These are phyloP conservation scores for Pocota personata DNA, from an alignment of 2,888 invertebrate genomes.

Conservation along the genomic window DNA sequence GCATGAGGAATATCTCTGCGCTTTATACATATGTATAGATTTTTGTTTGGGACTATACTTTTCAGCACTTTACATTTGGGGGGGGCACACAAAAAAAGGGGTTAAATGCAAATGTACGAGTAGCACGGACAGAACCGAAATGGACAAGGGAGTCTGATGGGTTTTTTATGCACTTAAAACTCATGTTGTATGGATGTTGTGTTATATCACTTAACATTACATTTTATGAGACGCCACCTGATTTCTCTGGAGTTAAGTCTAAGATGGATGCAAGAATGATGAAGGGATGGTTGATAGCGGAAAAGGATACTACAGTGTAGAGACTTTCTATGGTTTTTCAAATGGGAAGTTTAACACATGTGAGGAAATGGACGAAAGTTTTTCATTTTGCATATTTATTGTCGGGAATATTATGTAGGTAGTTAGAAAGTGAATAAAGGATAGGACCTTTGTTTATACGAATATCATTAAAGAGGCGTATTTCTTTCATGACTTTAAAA, in stretches of 20 bases:
- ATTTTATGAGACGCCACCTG: conserved; percentile 71
- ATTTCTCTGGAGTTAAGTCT: conserved; percentile 54
- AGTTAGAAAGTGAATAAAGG: neutral
- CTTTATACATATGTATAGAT: conserved; percentile 28
- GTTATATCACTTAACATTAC: conserved; percentile 69
- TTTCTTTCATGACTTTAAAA: too few relatives aligned
- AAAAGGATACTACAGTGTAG: conserved; percentile 9
- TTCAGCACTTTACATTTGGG: conserved; percentile 63
- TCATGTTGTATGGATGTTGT: conserved; percentile 70
- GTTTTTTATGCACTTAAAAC: conserved; percentile 70
- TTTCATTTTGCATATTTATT: conserved; percentile 28
- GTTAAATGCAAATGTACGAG: conserved; percentile 64
- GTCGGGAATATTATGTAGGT: neutral
- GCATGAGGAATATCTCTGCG: conserved; percentile 48
- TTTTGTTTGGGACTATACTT: conserved; percentile 49
- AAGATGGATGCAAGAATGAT: conserved; percentile 39
- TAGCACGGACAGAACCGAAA: conserved; percentile 35
- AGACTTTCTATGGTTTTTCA: conserved; percentile 12
- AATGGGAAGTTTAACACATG: conserved; percentile 58
- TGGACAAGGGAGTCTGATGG: conserved; percentile 63
- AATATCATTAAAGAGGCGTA: neutral
- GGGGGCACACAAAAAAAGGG: conserved; percentile 54
- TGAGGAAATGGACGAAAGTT: conserved; percentile 21
- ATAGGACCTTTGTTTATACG: neutral
- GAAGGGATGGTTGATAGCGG: conserved; percentile 12